Base-by-base conservation (phyloP, 2,888 invertebrate species). In the Drosophila dives region DNA sequence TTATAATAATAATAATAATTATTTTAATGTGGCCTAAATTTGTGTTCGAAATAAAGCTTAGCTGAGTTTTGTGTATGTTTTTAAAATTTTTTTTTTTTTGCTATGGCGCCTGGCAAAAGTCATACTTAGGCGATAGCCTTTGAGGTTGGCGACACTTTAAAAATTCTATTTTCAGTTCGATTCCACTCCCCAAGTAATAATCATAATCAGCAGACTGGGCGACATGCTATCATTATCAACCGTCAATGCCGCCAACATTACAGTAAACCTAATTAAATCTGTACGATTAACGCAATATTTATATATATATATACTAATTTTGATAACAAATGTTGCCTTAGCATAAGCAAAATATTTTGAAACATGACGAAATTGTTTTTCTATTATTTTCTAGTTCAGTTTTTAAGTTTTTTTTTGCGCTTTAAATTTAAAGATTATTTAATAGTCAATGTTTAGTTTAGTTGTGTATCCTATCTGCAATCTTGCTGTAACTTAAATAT, bases 181-280 rank as follows among this genome's bases (percentile, higher is more conserved):
- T 67, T 61, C 73, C 60, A 71, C 23, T 15, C 10, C 34, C 23
- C 55, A 70, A 66, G 71, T 86, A 70, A 45, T 45, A 45, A 45
- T 65, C 89, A 69, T 87, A 84, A 83, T 83, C 89, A 89, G 86
- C 86, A 50, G 63, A 50, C 62, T 55, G 59, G 48, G 56, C 42
- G 48, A 54, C 61, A 80, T 75, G 80, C 83, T 81, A 86, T 89
- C 90, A 85, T 82, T 66, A 81, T 89, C 81, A 85, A 88, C 68
- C 72, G 63, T 75, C 88, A 85, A 80, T 88, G 86, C 86, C 89
- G 86, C 83, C 81, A 90, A 89, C 87, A 90, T 90, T 77, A 84
- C 80, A 86, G 89, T 86, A 89, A 81, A 85, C 80, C 90, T 86
- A 86, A 90, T 88, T 85, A 90, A 90, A 79, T 81, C 68, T 71